Conservation (phyloP, 2,888 invertebrate genomes). For the Nephrotoma flavescens region DNA sequence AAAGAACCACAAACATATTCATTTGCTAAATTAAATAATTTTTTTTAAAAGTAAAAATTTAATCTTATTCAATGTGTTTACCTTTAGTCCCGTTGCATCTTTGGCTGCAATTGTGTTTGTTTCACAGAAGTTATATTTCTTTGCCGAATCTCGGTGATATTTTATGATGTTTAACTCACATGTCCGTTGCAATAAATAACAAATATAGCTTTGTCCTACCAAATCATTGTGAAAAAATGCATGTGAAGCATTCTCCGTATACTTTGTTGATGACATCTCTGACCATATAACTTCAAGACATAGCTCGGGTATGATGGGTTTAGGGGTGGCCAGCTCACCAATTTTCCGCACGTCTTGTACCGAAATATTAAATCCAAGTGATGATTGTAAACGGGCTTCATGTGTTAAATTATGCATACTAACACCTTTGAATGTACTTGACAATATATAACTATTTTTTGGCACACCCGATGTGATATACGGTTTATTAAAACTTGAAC, state of each 20-base stretch:
- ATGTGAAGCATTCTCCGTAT: slow-evolving; percentile 47
- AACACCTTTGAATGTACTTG: background rate
- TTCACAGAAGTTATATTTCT: slow-evolving; percentile 38
- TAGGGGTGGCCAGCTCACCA: slow-evolving; percentile 35
- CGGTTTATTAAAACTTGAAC: background rate
- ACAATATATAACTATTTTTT: background rate
- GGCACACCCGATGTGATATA: background rate
- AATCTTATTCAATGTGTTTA: slow-evolving; percentile 23
- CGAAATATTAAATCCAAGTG: slow-evolving; percentile 23
- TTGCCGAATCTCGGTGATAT: background rate
- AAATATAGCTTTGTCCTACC: slow-evolving; percentile 70
- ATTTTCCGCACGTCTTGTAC: slow-evolving; percentile 33
- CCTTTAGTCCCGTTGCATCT: slow-evolving; percentile 67
- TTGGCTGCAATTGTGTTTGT: slow-evolving; percentile 59
- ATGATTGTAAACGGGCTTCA: slow-evolving; percentile 25
- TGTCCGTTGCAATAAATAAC: slow-evolving; percentile 48
- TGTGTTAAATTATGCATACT: slow-evolving; percentile 17
- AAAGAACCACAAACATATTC: slow-evolving; percentile 72
- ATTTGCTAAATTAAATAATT: slow-evolving; percentile 36
- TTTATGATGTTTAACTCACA: slow-evolving; percentile 35
- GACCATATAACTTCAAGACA: slow-evolving; percentile 87
- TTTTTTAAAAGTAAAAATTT: background rate
- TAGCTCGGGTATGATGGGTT: slow-evolving; percentile 68
- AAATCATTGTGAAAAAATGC: slow-evolving; percentile 77
- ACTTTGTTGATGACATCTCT: slow-evolving; percentile 42